Base-by-base conservation (phyloP, 2,113 vertebrate genomes). In the Smithornis capensis region DNA sequence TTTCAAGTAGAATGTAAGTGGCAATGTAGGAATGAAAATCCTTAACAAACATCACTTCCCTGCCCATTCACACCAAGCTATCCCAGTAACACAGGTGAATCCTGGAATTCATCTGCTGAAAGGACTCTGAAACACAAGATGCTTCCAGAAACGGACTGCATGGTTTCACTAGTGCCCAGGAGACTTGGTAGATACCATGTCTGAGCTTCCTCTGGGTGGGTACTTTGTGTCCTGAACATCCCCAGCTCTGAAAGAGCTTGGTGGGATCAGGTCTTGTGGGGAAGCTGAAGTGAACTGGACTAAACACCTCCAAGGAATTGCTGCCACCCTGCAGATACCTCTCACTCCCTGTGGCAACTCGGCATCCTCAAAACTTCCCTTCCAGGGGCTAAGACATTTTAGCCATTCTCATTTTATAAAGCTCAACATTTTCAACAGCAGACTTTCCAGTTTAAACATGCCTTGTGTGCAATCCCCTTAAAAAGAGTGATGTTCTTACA, bases 151-250 rank as follows among this genome's bases (percentile, higher is more conserved):
- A 56, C 4, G 0, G n/a, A 37, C 7, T 68, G 38, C 28, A 82
- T 75, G 50, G 33, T 80, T 65, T 33, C 31, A 45, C 55, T 80
- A 77, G n/a, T 55, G 83, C 88, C 87, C 64, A 87, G 69, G n/a
- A 83, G n/a, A 92, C 28, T 23, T 56, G 23, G 62, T 0, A 78
- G 59, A 55, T 38, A 68, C 6, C 0, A 0, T 19, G 10, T 5
- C 19, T 19, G 56, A 91, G 37, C 44, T 47, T 62, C 33, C 49
- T 71, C 69, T n/a, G n/a, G 33, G 33, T 33, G 27, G 2, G 16
- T 47, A 37, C 56, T 75, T 45, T 33, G 13, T 44, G 60, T 67
- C 52, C 74, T 17, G 2, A 79, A 57, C 9, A 19, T 16, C 25
- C 21, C 9, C 8, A 9, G 57, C 33, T 47, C 40, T 56, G n/a